Conservation (phyloP, 2,888 invertebrate species). For the Meiosimyza platycephala region DNA sequence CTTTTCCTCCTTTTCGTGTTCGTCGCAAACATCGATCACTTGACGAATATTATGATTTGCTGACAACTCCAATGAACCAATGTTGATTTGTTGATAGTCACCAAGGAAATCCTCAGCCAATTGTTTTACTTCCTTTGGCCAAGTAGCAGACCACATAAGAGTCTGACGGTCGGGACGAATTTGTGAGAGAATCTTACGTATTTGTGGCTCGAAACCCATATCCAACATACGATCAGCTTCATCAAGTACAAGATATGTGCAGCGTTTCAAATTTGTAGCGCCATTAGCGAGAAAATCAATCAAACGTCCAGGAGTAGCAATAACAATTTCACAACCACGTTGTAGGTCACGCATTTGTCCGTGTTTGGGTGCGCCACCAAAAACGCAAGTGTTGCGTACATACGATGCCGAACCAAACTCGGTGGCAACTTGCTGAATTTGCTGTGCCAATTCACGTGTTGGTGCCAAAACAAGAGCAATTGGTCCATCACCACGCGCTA, state of each 20-base stretch:
- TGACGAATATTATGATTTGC: conserved; percentile 93
- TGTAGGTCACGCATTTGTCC: conserved; percentile 80
- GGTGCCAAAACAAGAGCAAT: conserved; percentile 85
- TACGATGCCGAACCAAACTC: conserved; percentile 85
- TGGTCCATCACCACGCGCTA: conserved; percentile 85
- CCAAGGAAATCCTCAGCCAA: conserved; percentile 94
- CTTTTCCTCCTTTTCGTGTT: conserved; percentile 80
- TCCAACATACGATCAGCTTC: conserved; percentile 97
- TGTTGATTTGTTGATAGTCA: conserved; percentile 91
- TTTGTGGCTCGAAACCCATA: conserved; percentile 98
- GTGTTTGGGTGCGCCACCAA: conserved; percentile 90
- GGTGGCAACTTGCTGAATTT: conserved; percentile 85
- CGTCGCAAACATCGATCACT: conserved; percentile 83
- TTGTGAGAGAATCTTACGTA: conserved; percentile 92
- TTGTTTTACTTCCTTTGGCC: conserved; percentile 96
- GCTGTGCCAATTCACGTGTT: conserved; percentile 82
- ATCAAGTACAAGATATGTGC: conserved; percentile 90
- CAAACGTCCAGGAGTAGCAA: conserved; percentile 91
- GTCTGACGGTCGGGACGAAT: conserved; percentile 96
- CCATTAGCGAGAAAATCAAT: conserved; percentile 88
- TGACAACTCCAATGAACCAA: conserved; percentile 84
- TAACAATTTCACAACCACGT: conserved; percentile 87
- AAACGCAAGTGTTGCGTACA: conserved; percentile 86
- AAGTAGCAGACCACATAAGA: conserved; percentile 99
- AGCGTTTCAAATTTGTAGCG: conserved; percentile 79